These are phyloP conservation scores for Onychomys torridus DNA, from an alignment of 2,797 vertebrate genomes.

Conservation along the genomic window DNA sequence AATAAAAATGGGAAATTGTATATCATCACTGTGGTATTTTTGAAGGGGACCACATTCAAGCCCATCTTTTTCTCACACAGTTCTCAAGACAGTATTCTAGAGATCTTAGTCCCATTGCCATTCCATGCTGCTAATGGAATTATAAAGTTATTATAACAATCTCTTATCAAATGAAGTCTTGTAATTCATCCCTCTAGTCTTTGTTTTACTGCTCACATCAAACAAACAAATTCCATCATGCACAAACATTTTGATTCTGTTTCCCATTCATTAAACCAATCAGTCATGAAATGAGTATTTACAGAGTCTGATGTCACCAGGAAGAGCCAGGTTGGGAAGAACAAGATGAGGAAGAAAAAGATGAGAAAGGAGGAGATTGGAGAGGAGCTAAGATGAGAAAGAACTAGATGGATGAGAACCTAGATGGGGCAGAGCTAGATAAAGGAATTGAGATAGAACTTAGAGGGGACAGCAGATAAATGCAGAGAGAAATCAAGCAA, in stretches of 20 bases:
- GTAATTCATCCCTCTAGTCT: slow-evolving; percentile 33
- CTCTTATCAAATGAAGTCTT: background rate
- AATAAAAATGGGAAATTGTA: slow-evolving; percentile 9
- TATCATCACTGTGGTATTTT: background rate
- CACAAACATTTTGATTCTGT: slow-evolving; percentile 50
- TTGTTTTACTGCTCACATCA: slow-evolving; percentile 47
- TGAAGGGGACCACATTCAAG: slow-evolving; percentile 25
- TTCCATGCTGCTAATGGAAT: slow-evolving; percentile 28
- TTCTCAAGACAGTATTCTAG: slow-evolving; percentile 42
- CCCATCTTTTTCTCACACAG: background rate
- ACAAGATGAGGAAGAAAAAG: too few relatives aligned
- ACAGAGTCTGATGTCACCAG: slow-evolving; percentile 74
- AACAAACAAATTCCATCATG: slow-evolving; percentile 42
- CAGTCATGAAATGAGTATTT: slow-evolving; percentile 83
- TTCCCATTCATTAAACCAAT: slow-evolving; percentile 79
- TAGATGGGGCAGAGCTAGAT: too few relatives aligned
- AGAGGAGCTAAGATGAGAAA: too few relatives aligned
- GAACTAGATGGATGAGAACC: too few relatives aligned
- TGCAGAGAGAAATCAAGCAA: too few relatives aligned
- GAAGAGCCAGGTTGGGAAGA: too few relatives aligned
- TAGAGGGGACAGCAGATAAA: too few relatives aligned
- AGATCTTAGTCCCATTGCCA: background rate
- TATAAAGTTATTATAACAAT: slow-evolving; percentile 21
- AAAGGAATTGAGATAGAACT: too few relatives aligned
- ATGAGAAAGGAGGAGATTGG: too few relatives aligned